These are phyloP conservation scores for Solea solea DNA, from an alignment of 2,113 vertebrate genomes.

Conservation along the genomic window DNA sequence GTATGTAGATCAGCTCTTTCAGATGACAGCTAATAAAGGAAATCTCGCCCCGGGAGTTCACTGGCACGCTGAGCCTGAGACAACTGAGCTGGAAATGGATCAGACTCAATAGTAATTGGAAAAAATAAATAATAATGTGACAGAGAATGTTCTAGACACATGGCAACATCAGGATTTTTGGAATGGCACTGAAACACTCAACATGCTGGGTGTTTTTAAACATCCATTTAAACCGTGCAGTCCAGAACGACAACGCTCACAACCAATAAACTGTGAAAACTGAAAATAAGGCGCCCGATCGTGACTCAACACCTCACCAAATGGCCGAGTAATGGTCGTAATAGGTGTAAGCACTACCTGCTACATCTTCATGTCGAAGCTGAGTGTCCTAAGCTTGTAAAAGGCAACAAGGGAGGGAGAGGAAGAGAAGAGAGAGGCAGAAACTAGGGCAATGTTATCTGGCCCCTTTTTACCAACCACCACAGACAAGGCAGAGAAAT, in stretches of 20 bases:
- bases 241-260: neutral
- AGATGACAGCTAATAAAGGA: constrained; percentile 75
- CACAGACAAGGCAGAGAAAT: constrained; percentile 67
- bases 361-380: constrained; percentile 65
- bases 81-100: constrained; percentile 53
- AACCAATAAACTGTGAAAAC: neutral
- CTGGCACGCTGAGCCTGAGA: constrained; percentile 48
- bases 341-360: constrained; percentile 11
- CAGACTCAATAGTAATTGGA: constrained; percentile 31
- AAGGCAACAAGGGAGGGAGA: constrained; percentile 77
- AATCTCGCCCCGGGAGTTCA: constrained; percentile 49
- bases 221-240: constrained; percentile 11
- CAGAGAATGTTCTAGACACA: constrained; percentile 39
- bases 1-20: constrained; percentile 77
- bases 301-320: neutral
- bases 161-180: constrained; percentile 10
- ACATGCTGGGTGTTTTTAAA: neutral
- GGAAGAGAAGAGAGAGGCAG: constrained; percentile 67
- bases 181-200: constrained; percentile 16
- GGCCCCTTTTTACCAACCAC: constrained; percentile 73
- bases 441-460: constrained; percentile 84
- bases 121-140: neutral
- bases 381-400: constrained; percentile 55
- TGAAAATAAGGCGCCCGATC: constrained; percentile 1
- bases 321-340: neutral